A percentile compares a stretch with the other conserved stretches of the same genome.
phyloP scores from a whole-genome alignment of 2,113 vertebrate genomes.

The Psophia crepitans region DNA sequence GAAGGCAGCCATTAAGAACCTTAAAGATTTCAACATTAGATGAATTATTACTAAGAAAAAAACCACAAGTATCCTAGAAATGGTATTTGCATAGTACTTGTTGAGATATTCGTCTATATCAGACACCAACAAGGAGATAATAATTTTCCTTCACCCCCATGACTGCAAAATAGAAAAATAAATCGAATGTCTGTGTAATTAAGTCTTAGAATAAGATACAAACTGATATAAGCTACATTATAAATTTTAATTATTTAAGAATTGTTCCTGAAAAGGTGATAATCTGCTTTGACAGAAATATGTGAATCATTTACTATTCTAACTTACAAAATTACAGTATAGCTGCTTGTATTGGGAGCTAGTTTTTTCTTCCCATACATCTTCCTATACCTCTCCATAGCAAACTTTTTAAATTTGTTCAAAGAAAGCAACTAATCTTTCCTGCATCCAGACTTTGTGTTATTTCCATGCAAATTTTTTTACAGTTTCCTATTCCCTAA shows the following conservation, averaged over 20 bases:
- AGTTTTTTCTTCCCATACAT: background rate
- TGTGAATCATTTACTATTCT: background rate
- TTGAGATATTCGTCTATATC: background rate
- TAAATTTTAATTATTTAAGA: background rate
- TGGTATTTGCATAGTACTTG: background rate
- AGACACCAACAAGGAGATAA: background rate
- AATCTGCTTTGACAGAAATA: background rate
- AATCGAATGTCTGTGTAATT: background rate
- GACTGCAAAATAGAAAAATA: background rate
- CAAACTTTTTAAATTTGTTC: background rate
- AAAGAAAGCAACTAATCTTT: background rate
- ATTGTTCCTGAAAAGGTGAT: background rate
- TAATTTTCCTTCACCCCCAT: background rate
- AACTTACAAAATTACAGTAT: background rate
- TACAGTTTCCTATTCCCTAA: background rate
- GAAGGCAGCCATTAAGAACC: background rate
- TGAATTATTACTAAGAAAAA: background rate
- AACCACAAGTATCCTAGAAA: background rate
- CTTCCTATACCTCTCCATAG: background rate
- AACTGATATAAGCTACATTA: background rate
- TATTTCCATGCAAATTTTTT: background rate
- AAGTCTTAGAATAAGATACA: background rate
- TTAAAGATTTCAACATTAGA: background rate
- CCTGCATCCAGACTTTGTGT: background rate
- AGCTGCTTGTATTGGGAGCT: background rate